Percentiles rank a stretch among this genome's conserved stretches.
phyloP scores from a whole-genome alignment of 2,113 vertebrate species.

The Anas platyrhynchos region DNA sequence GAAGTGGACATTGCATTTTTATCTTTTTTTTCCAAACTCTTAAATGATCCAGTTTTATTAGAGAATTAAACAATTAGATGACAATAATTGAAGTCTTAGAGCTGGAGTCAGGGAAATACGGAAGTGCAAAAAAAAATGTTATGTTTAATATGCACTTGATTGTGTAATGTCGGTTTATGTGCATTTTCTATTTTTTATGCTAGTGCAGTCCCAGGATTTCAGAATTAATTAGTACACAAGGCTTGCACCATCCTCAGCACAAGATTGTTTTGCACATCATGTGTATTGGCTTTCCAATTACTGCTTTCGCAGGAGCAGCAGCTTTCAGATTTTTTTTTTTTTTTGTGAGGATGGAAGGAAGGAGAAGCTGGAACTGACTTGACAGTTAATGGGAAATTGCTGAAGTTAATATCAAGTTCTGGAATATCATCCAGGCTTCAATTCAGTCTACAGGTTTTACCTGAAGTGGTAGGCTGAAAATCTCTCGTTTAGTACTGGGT shows the following conservation, averaged over 20 bases:
- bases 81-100: neutral
- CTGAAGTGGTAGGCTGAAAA: neutral
- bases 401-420: neutral
- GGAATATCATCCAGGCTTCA: neutral
- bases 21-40: neutral
- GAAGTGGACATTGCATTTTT: neutral
- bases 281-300: neutral
- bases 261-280: rapidly evolving
- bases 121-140: too few species aligned
- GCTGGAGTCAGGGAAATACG: neutral
- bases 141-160: neutral
- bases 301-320: neutral
- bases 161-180: neutral
- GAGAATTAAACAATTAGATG: neutral
- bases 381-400: neutral
- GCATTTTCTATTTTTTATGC: neutral
- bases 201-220: neutral
- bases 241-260: neutral
- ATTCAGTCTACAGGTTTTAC: neutral
- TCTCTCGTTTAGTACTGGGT: neutral
- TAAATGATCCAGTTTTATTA: neutral
- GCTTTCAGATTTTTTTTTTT: neutral
- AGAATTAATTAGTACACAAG: neutral
- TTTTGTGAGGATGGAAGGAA: neutral
- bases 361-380: neutral